These are phyloP conservation scores for Bradypodion ventrale DNA, from an alignment of 2,797 vertebrate species.

Conservation along the genomic window DNA sequence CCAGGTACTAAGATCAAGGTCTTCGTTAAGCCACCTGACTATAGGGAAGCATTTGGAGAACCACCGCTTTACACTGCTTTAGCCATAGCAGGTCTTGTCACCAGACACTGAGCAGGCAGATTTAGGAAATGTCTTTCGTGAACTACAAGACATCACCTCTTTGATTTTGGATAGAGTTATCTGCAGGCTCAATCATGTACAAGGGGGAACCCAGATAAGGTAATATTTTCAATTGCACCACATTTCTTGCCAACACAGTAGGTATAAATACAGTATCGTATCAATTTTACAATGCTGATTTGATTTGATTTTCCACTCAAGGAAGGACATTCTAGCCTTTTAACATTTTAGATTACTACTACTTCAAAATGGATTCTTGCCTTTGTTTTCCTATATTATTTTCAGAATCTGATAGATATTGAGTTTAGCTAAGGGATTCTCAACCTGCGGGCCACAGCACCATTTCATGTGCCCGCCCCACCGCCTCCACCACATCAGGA, in stretches of 20 bases:
- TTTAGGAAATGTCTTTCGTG: slow-evolving; percentile 31
- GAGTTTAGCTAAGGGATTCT: no score
- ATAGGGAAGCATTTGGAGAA: slow-evolving; percentile 53
- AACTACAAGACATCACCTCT: slow-evolving; percentile 17
- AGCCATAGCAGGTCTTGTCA: slow-evolving; percentile 60
- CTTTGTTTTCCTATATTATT: background rate
- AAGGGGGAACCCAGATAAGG: background rate
- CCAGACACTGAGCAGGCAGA: slow-evolving; percentile 47
- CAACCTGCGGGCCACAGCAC: no score
- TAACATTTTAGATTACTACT: background rate
- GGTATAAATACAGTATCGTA: background rate
- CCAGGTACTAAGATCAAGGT: slow-evolving; percentile 65
- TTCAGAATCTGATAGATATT: no score
- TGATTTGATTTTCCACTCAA: background rate
- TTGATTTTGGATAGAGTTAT: background rate
- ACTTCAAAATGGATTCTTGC: background rate
- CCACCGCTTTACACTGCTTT: slow-evolving; percentile 65
- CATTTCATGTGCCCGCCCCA: no score
- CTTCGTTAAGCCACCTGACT: slow-evolving; percentile 68
- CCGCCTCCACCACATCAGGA: no score
- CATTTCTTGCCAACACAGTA: background rate
- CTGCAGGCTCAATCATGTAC: background rate
- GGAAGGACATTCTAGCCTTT: background rate
- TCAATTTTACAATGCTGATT: background rate
- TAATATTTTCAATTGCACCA: background rate